These are phyloP conservation scores for Xenus cinereus DNA, from an alignment of 2,113 vertebrate genomes.

Conservation along the genomic window DNA sequence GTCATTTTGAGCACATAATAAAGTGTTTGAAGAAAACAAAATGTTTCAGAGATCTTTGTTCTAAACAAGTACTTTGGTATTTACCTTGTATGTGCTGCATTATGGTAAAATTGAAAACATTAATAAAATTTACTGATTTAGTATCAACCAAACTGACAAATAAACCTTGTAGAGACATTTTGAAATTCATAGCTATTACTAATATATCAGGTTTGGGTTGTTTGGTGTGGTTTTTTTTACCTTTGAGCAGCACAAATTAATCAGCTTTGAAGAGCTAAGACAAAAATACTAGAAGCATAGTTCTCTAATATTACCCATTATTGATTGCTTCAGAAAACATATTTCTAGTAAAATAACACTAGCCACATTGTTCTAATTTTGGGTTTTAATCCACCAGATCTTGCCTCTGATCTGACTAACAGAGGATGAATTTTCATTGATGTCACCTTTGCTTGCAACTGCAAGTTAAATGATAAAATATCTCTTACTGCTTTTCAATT, in stretches of 20 bases:
- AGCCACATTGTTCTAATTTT: background rate
- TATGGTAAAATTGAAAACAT: background rate
- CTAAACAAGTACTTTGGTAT: background rate
- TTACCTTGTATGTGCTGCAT: background rate
- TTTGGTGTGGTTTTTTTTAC: background rate
- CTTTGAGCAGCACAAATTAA: background rate
- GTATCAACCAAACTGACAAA: background rate
- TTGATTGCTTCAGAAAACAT: background rate
- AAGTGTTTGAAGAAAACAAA: background rate
- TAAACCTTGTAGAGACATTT: fast-evolving
- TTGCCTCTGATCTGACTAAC: background rate
- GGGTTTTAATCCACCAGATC: background rate
- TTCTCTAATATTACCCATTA: background rate
- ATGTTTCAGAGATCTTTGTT: background rate
- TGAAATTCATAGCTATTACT: background rate
- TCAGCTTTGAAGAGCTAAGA: background rate
- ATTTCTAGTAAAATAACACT: background rate
- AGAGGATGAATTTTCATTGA: background rate
- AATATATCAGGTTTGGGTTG: background rate
- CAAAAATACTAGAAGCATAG: background rate
- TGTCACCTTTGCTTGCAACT: background rate
- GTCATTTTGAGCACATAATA: background rate
- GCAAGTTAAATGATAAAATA: background rate
- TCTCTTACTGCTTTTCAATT: background rate
- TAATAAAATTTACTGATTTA: background rate